Base-by-base conservation (phyloP, 1,140 invertebrate species). In the Copidosoma floridanum region DNA sequence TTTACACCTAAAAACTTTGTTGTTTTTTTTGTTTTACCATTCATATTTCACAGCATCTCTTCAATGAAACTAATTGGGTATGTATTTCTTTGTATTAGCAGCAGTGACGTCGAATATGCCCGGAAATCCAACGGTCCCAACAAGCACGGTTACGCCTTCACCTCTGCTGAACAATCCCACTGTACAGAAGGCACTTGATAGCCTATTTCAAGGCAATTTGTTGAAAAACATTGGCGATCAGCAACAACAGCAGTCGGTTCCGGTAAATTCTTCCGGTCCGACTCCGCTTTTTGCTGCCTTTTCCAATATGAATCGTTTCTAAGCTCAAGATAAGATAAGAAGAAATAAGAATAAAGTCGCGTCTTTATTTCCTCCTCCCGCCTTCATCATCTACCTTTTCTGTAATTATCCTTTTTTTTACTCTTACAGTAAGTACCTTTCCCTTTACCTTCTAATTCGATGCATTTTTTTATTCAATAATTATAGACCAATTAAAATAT, bases 111-210 rank as follows among this genome's bases (percentile, higher is more conserved):
- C 69, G 40, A 66, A 63, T 44, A 58, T 64, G 40, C 40, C 60
- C 27, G 43, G 46, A 65, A 59, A 63, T 67, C 54, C 72, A 50
- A 57, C 72, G 11, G 65, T 69, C 29, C 54, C 64, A 44, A 68
- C 70, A 14, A 52, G 65, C 21, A 60, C 67, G 53, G 75, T 80
- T 55, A 75, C 75, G 18, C 74, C 80, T 5, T 80, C 84, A 3
- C 84, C 83, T n/a, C 70, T 89, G 16, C 75, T 89, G 2, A 87
- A 85, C 50, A 89, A 91, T 75, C 85, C 85, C 1, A 86, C 86
- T 2, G 85, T 92, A 1, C 85, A 89, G 76, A 90, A 88, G 74
- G 89, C 90, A 1, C 76, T 92, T 41, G 88, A 91, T 70, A 88
- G 86, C 64, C 83, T 91, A 21, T 81, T 90, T 43, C 85, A 87